Conservation (phyloP, 2,888 invertebrate species). For the Orgyia antiqua region DNA sequence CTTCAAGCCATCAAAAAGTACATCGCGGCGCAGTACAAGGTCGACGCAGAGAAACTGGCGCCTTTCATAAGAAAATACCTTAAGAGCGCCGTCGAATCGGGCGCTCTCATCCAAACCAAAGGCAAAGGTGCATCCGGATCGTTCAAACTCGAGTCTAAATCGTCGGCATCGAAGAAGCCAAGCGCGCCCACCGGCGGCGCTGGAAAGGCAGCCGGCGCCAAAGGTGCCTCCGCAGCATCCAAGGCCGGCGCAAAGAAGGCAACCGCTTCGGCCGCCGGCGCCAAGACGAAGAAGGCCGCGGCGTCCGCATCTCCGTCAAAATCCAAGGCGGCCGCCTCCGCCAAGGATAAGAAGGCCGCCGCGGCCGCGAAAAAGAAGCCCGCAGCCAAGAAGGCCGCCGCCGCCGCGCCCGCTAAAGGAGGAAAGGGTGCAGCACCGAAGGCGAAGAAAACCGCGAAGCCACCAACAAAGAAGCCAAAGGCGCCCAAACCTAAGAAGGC, state of each 20-base stretch:
- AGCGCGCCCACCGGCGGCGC: not conserved
- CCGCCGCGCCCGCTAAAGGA: conserved; percentile 24
- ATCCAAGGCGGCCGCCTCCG: conserved; percentile 16
- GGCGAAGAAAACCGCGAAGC: conserved; percentile 32
- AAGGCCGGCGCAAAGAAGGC: conserved; percentile 19
- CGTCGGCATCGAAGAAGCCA: too few relatives aligned
- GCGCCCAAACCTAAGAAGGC: conserved; percentile 51
- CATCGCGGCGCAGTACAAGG: conserved; percentile 76
- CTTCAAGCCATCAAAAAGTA: conserved; percentile 80
- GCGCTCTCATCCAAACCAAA: conserved; percentile 1
- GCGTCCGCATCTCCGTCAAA: conserved; percentile 22
- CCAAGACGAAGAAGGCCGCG: conserved; percentile 19
- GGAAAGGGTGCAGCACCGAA: conserved; percentile 34
- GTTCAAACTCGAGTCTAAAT: conserved; percentile 73
- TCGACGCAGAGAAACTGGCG: conserved; percentile 76
- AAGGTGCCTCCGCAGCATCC: conserved; percentile 12
- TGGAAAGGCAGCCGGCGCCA: conserved; percentile 13
- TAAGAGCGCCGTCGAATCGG: conserved; percentile 1
- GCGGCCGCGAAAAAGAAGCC: conserved; percentile 30
- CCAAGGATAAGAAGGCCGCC: conserved; percentile 32
- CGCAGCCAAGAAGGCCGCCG: conserved; percentile 27
- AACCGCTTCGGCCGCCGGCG: conserved; percentile 21
- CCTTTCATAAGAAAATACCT: conserved; percentile 73
- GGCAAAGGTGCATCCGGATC: not conserved
- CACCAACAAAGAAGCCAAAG: conserved; percentile 50